Percentiles rank a stretch among this genome's conserved stretches.
Evolutionary conservation across 2,888 invertebrate genomes (phyloP).

Genomic region (Hartigia nigra): DNA sequence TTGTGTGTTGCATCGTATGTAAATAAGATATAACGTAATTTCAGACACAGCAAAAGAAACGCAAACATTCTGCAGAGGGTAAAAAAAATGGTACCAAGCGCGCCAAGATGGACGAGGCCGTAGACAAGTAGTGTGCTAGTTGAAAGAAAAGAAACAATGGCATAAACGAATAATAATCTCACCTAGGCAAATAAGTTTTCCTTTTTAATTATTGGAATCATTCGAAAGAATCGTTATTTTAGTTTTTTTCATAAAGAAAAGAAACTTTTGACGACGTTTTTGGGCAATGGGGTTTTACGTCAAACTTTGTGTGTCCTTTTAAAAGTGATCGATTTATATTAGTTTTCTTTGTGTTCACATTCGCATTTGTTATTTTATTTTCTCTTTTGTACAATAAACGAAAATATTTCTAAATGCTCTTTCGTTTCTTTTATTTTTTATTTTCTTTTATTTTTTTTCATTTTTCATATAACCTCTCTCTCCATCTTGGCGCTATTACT

Average conservation of each 20-base stretch:
- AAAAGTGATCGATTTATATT: background rate
- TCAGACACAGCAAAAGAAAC: slow-evolving; percentile 65
- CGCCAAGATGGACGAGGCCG: slow-evolving; percentile 62
- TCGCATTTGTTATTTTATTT: slow-evolving; percentile 33
- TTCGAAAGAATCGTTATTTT: background rate
- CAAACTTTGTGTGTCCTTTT: background rate
- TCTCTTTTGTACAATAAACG: slow-evolving; percentile 53
- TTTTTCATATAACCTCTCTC: slow-evolving; percentile 42
- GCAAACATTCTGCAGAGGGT: slow-evolving; percentile 62
- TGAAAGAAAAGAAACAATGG: slow-evolving; percentile 9
- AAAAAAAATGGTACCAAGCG: slow-evolving; percentile 66
- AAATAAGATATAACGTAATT: slow-evolving; percentile 57
- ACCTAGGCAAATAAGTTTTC: slow-evolving; percentile 18
- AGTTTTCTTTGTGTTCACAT: slow-evolving; percentile 29
- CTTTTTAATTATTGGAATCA: slow-evolving; percentile 15
- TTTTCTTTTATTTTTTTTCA: slow-evolving; percentile 48
- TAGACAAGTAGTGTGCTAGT: slow-evolving; percentile 55
- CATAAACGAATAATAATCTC: slow-evolving; percentile 9
- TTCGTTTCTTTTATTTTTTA: slow-evolving; percentile 45
- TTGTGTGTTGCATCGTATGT: slow-evolving; percentile 34
- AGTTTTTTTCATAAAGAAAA: background rate
- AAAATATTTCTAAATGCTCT: slow-evolving; percentile 40
- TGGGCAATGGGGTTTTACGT: background rate
- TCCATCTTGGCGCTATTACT: slow-evolving; percentile 41
- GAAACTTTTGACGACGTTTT: background rate